Evolutionary conservation across 2,113 vertebrate genomes (phyloP), one percentile per base, ranked within the genome.

Genomic region (Prolemur simus): DNA sequence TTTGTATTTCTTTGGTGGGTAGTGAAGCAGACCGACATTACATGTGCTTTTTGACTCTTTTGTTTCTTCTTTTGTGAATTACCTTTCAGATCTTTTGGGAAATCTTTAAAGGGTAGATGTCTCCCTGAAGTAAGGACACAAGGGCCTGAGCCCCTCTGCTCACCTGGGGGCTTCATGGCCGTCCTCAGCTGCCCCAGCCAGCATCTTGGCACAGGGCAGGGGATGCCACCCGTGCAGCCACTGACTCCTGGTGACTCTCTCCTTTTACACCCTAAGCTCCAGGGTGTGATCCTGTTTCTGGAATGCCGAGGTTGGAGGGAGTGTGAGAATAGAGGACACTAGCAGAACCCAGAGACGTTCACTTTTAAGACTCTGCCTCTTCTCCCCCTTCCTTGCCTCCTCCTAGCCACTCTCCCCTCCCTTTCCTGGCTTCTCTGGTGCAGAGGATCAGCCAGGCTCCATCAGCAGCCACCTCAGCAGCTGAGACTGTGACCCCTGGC

Each of bases 21-120:
- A 32, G 60, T 71, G 58, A 88, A 10, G 8, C 32, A 0, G 1
- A 18, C 2, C 8, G 1, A 10, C 8, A n/a, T 47, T 42, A 9
- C 6, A 11, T 14, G 34, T 63, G 37, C 49, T 56, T 34, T 17
- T 32, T 8, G 54, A 68, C 17, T 45, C 5, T 86, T 69, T 82
- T 63, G 42, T 49, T 95, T 68, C 45, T 87, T 54, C 15, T 81
- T 68, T 63, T 32, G 12, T 74, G 29, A 88, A 56, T 81, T 37
- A 34, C 11, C 74, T 21, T 69, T 87, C 2, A 15, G 4, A 4
- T 42, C 54, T 92, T 3, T 2, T 52, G 18, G n/a, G 20, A 86
- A 23, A 77, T 39, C 42, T n/a, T 60, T 37, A 39, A 68, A 27
- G 23, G 42, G 20, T 8, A 8, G 39, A 29, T 86, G 32, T 47